phyloP scores from a whole-genome alignment of 2,797 vertebrate genomes.

The Echeneis naucrates region DNA sequence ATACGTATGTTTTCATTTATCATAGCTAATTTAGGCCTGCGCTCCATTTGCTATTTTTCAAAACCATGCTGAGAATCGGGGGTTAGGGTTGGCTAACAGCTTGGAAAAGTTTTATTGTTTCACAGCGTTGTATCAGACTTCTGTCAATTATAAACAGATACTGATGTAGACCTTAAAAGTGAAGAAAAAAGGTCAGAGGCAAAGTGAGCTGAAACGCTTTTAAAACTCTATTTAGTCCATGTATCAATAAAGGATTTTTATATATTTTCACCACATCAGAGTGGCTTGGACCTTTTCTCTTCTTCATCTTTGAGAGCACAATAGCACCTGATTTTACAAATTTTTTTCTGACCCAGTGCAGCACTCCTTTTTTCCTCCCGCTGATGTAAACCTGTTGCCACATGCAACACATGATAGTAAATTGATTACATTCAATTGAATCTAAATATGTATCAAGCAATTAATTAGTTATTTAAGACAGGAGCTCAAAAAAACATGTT shows the following conservation, averaged over 20 bases:
- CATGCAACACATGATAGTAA: background rate
- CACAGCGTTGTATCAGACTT: background rate
- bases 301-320: too few species aligned
- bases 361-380: too few species aligned
- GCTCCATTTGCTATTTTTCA: background rate
- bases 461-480: background rate
- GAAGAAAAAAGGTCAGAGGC: too few species aligned
- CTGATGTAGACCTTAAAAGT: background rate
- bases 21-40: background rate
- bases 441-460: background rate
- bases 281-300: too few species aligned
- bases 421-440: background rate
- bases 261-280: too few species aligned
- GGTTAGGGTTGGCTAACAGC: background rate
- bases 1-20: slow-evolving; percentile 9
- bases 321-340: too few species aligned
- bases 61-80: background rate
- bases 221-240: too few species aligned
- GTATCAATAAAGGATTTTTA: too few species aligned
- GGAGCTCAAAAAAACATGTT: background rate
- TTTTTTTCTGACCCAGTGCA: too few species aligned
- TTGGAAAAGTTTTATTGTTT: background rate
- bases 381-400: background rate
- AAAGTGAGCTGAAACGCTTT: too few species aligned
- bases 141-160: background rate